Evolutionary conservation across 2,888 invertebrate genomes (phyloP).

Genomic region (Synergus laeviventris): DNA sequence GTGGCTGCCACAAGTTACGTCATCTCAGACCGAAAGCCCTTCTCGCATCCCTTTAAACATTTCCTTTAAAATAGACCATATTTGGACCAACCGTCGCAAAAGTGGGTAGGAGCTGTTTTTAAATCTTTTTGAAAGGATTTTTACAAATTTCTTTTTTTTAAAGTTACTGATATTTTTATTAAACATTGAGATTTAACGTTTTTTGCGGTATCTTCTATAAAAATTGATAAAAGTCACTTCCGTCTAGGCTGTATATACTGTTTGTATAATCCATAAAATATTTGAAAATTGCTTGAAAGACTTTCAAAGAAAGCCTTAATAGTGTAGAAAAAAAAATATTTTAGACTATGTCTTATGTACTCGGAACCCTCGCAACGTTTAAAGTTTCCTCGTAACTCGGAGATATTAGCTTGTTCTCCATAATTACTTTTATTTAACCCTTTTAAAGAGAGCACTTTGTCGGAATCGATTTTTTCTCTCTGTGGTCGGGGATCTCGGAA

Average conservation of each 20-base stretch:
- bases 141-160: no score
- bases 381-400: slow-evolving; percentile 36
- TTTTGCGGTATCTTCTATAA: no score
- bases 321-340: slow-evolving; percentile 19
- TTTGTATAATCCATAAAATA: neutral
- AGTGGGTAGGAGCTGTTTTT: neutral
- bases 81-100: neutral
- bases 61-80: slow-evolving; percentile 47
- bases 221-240: no score
- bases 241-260: no score
- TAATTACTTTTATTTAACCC: slow-evolving; percentile 40
- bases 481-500: slow-evolving; percentile 31
- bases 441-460: slow-evolving; percentile 37
- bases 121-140: no score
- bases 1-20: slow-evolving; percentile 69
- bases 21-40: slow-evolving; percentile 54
- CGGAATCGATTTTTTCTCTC: slow-evolving; percentile 32
- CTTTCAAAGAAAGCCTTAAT: slow-evolving; percentile 3
- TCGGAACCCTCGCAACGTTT: slow-evolving; percentile 42
- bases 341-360: slow-evolving; percentile 24
- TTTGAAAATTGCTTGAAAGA: neutral
- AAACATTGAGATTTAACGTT: no score
- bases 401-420: slow-evolving; percentile 37
- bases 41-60: slow-evolving; percentile 47
- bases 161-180: no score